phyloP scores from a whole-genome alignment of 2,797 vertebrate species.

The Lepilemur septentrionalis region DNA sequence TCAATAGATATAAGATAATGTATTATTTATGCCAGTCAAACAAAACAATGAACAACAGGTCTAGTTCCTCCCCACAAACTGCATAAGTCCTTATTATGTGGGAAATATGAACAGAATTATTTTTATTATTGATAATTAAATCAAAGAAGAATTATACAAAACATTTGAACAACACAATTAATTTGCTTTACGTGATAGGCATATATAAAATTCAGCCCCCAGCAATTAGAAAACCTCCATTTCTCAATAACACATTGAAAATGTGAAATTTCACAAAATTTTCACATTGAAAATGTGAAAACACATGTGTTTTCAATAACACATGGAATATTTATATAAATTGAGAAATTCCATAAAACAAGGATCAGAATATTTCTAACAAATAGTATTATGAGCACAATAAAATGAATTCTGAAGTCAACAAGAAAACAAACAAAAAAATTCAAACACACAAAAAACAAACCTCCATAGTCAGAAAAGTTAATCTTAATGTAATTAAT shows the following conservation, averaged over 20 bases:
- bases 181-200: not conserved
- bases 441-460: not conserved
- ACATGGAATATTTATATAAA: not conserved
- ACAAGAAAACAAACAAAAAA: not conserved
- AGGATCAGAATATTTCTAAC: not conserved
- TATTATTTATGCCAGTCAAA: not conserved
- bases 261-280: too few relatives aligned
- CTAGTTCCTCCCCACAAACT: not conserved
- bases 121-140: not conserved
- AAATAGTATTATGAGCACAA: not conserved
- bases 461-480: not conserved
- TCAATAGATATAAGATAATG: not conserved
- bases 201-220: not conserved
- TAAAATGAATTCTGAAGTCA: not conserved
- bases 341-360: not conserved
- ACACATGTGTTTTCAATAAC: not conserved
- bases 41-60: not conserved
- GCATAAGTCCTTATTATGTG: not conserved
- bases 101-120: not conserved
- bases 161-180: not conserved
- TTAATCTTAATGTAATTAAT: not conserved
- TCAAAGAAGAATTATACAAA: not conserved
- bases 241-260: not conserved
- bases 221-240: not conserved
- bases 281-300: too few relatives aligned